Evolutionary conservation across 92 coral and sea anemone species (phyloP).

Genomic region (Phenganax stokvisi): DNA sequence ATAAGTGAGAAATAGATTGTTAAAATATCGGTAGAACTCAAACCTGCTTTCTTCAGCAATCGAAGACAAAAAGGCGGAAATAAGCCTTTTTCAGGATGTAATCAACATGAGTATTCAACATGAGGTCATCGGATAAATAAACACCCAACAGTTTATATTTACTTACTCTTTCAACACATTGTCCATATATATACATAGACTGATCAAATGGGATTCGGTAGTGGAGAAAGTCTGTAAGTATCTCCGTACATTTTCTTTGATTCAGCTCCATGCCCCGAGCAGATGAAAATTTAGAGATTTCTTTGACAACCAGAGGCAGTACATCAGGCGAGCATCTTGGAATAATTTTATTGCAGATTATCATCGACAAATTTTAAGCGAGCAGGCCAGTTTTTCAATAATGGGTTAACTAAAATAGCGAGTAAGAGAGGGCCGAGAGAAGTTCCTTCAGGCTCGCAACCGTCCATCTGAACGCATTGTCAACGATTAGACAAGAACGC

Average conservation of each 20-base stretch:
- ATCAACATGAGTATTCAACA: slow-evolving; percentile 30
- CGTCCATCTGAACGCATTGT: no score
- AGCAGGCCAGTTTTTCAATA: no score
- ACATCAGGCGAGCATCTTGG: background rate
- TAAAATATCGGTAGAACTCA: background rate
- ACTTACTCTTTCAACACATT: slow-evolving; percentile 34
- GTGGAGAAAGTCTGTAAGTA: slow-evolving; percentile 24
- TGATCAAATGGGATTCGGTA: slow-evolving; percentile 24
- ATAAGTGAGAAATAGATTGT: slow-evolving; percentile 8
- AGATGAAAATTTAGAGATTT: slow-evolving; percentile 27
- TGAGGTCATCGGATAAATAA: slow-evolving; percentile 41
- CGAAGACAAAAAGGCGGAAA: slow-evolving; percentile 15
- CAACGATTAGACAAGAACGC: no score
- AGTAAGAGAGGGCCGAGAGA: slow-evolving; percentile 43
- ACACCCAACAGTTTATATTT: slow-evolving; percentile 35
- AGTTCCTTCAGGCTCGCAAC: slow-evolving; percentile 9
- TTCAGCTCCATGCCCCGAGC: slow-evolving; percentile 42
- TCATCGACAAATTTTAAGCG: no score
- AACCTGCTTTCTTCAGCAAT: slow-evolving; percentile 9
- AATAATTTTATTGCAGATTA: no score
- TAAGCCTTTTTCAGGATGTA: slow-evolving; percentile 8
- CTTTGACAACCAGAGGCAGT: slow-evolving; percentile 35
- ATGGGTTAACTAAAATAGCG: slow-evolving; percentile 47
- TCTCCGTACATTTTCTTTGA: slow-evolving; percentile 41
- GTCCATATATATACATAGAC: slow-evolving; percentile 18